Percentiles rank a stretch among this genome's conserved stretches.
These are phyloP conservation scores for Dasypus novemcinctus DNA, from an alignment of 2,113 vertebrate genomes.

Conservation along the genomic window DNA sequence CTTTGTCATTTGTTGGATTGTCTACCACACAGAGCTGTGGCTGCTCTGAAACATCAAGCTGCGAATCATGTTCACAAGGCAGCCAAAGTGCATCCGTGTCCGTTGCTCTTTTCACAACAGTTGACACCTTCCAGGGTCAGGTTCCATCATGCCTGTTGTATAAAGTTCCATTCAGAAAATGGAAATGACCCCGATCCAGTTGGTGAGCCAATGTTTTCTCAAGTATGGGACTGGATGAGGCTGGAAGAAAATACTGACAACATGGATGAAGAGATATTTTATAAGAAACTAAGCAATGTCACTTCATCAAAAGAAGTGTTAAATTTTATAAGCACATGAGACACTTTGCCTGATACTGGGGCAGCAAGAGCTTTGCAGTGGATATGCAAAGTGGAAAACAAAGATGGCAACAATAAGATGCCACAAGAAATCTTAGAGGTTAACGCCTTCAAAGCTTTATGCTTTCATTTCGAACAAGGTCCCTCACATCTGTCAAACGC, in stretches of 20 bases:
- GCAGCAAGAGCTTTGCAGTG: constrained; percentile 86
- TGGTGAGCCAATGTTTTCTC: constrained; percentile 76
- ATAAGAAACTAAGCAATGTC: constrained; percentile 76
- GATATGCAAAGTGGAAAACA: constrained; percentile 88
- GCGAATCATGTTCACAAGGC: neutral
- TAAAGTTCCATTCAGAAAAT: constrained; percentile 77
- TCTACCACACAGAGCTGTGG: constrained; percentile 43
- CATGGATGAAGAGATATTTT: constrained; percentile 80
- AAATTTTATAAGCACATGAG: constrained; percentile 80
- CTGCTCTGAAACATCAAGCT: constrained; percentile 59
- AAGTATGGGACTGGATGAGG: constrained; percentile 53
- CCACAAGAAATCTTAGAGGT: constrained; percentile 81
- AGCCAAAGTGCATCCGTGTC: neutral
- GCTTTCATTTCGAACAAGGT: constrained; percentile 86
- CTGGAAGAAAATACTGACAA: constrained; percentile 72
- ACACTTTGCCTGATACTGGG: constrained; percentile 83
- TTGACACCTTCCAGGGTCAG: constrained; percentile 35
- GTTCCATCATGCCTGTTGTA: constrained; percentile 40
- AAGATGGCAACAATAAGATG: constrained; percentile 70
- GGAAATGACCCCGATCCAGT: constrained; percentile 75
- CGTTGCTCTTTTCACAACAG: neutral
- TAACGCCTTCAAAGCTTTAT: constrained; percentile 84
- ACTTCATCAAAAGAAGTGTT: constrained; percentile 85
- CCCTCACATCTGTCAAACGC: constrained; percentile 82
- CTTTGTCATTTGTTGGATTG: constrained; percentile 49